These are phyloP conservation scores for Selenia dentaria DNA, from an alignment of 2,888 invertebrate genomes.

Conservation along the genomic window DNA sequence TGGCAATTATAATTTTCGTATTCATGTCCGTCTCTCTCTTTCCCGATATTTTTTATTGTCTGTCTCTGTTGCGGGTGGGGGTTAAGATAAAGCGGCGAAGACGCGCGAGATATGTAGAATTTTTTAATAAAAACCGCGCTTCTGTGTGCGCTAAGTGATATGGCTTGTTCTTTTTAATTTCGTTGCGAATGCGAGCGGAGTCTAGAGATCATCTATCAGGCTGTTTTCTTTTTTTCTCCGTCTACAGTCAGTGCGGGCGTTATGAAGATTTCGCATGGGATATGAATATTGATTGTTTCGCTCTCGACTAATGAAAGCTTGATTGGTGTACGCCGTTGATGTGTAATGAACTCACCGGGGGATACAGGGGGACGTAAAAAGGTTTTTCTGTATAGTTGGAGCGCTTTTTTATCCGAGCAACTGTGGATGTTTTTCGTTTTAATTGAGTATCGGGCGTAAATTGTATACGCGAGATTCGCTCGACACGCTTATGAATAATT, in stretches of 20 bases:
- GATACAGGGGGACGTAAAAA: slow-evolving; percentile 54
- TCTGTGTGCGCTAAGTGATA: slow-evolving; percentile 84
- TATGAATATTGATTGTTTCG: slow-evolving; percentile 82
- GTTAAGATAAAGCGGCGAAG: slow-evolving; percentile 74
- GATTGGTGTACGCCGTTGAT: slow-evolving; percentile 76
- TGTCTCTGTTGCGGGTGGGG: slow-evolving; percentile 65
- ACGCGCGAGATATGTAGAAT: slow-evolving; percentile 82
- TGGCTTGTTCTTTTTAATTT: slow-evolving; percentile 84
- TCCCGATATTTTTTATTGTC: slow-evolving; percentile 68
- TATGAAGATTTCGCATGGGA: slow-evolving; percentile 81
- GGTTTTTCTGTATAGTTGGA: slow-evolving; percentile 52
- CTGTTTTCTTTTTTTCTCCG: slow-evolving; percentile 50
- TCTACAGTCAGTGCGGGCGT: slow-evolving; percentile 45
- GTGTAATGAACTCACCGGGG: slow-evolving; percentile 65
- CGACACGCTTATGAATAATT: slow-evolving; percentile 25
- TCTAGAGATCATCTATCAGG: slow-evolving; percentile 76
- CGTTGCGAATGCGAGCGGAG: slow-evolving; percentile 70
- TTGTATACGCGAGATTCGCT: slow-evolving; percentile 29
- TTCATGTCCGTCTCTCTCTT: slow-evolving; percentile 71
- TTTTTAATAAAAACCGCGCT: slow-evolving; percentile 80
- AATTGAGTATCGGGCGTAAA: slow-evolving; percentile 42
- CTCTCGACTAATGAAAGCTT: slow-evolving; percentile 74
- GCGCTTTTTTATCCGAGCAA: slow-evolving; percentile 41
- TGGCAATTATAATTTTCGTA: slow-evolving; percentile 84
- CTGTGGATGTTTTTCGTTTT: slow-evolving; percentile 44